phyloP scores from a whole-genome alignment of 2,797 vertebrate genomes.

The Microtus agrestis region DNA sequence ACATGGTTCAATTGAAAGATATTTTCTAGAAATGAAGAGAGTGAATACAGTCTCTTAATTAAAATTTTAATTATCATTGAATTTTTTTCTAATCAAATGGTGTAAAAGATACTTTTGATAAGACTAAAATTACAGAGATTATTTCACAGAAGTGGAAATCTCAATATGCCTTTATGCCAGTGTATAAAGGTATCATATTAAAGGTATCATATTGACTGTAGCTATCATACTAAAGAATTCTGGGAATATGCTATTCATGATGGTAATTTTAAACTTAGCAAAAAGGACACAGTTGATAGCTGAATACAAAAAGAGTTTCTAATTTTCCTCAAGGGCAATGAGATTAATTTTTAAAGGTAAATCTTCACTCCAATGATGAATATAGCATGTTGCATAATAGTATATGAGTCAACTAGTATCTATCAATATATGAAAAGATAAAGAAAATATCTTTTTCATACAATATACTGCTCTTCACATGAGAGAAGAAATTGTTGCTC shows the following conservation, averaged over 20 bases:
- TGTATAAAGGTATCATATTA: too few relatives aligned
- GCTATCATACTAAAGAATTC: neutral
- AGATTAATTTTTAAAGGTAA: neutral
- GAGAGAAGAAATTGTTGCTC: neutral
- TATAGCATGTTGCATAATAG: neutral
- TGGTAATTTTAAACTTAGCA: neutral
- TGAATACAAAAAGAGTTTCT: neutral
- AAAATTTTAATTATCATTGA: neutral
- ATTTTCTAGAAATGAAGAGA: neutral
- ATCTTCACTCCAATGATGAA: neutral
- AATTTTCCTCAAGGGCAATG: neutral
- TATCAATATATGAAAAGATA: neutral
- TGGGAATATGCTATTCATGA: neutral
- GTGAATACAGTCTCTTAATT: neutral
- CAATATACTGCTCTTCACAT: accelerated
- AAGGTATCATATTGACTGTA: neutral
- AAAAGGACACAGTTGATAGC: neutral
- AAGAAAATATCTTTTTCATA: neutral
- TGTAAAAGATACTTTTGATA: neutral
- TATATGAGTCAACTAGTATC: neutral
- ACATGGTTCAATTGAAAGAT: neutral
- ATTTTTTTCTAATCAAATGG: neutral
- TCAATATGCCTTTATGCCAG: neutral
- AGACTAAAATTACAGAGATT: neutral
- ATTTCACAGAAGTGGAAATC: neutral